Conservation (phyloP, 2,888 invertebrate species). For the Colostygia pectinataria region DNA sequence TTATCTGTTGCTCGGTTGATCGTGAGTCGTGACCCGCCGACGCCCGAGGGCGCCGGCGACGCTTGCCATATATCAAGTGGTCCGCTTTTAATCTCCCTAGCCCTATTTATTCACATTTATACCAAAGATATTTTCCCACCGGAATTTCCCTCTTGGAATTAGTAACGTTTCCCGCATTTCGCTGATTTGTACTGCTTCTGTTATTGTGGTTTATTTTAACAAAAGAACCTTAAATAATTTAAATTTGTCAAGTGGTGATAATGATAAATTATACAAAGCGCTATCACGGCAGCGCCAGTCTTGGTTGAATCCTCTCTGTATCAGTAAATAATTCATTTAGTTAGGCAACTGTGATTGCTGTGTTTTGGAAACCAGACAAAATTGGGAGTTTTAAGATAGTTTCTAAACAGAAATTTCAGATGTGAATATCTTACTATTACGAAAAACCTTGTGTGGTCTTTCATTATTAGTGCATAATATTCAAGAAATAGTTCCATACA, state of each 20-base stretch:
- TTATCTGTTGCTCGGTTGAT: conserved; percentile 50
- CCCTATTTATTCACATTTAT: conserved; percentile 79
- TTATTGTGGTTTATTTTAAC: conserved; percentile 69
- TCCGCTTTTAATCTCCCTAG: conserved; percentile 75
- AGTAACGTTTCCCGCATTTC: conserved; percentile 70
- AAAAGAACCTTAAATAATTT: conserved; percentile 61
- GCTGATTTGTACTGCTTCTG: conserved; percentile 70
- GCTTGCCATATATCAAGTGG: conserved; percentile 67
- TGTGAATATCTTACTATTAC: too few species aligned
- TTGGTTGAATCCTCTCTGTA: conserved; percentile 42
- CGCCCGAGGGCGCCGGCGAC: conserved; percentile 50
- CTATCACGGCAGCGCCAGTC: conserved; percentile 38
- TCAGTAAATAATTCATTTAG: conserved; percentile 21
- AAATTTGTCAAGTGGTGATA: conserved; percentile 57
- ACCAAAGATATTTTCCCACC: conserved; percentile 74
- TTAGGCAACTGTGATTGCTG: background rate
- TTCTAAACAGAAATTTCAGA: too few species aligned
- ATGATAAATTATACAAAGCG: conserved; percentile 53
- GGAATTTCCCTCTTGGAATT: conserved; percentile 75
- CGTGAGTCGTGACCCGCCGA: conserved; percentile 39
- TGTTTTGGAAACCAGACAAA: background rate
- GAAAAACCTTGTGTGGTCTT: too few species aligned
- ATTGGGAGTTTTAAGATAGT: background rate
- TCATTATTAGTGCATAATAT: too few species aligned
- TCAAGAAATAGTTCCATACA: too few species aligned